phyloP scores from a whole-genome alignment of 2,888 invertebrate species.

The Drosophila anceps region DNA sequence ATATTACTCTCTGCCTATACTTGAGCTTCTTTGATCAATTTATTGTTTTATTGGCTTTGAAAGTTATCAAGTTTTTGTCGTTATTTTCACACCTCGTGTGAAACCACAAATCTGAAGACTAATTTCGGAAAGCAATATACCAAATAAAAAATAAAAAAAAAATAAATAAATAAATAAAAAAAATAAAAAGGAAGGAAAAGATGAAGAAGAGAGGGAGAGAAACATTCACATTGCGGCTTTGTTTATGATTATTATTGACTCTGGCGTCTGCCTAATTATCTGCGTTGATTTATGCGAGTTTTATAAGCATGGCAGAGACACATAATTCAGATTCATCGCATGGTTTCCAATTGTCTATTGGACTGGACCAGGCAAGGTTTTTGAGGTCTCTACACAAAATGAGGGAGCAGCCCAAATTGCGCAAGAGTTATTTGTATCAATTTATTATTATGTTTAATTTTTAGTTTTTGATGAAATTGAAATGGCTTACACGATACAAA shows the following conservation, averaged over 20 bases:
- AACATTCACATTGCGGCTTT: conserved; percentile 25
- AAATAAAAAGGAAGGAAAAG: not conserved
- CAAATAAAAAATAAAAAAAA: not conserved
- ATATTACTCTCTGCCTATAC: not conserved
- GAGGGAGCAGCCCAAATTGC: conserved; percentile 64
- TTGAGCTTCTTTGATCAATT: not conserved
- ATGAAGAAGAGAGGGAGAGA: not conserved
- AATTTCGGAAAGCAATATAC: conserved; percentile 1
- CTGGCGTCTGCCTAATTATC: conserved; percentile 66
- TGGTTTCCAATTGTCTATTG: conserved; percentile 35
- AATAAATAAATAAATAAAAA: too few relatives aligned
- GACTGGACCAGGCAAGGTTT: conserved; percentile 1
- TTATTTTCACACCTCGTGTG: conserved; percentile 51
- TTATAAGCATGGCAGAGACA: conserved; percentile 57
- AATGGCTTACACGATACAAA: conserved; percentile 62
- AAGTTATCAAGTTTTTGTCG: conserved; percentile 33
- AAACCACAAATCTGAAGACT: conserved; percentile 31
- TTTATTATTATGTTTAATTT: conserved; percentile 36
- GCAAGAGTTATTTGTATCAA: conserved; percentile 66
- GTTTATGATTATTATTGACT: conserved; percentile 50
- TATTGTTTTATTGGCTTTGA: not conserved
- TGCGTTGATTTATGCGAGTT: conserved; percentile 78
- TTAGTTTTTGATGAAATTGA: conserved; percentile 36
- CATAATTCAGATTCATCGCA: conserved; percentile 5
- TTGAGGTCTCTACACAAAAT: conserved; percentile 1